phyloP scores from a whole-genome alignment of 2,888 invertebrate genomes.

The Magallana nippona region DNA sequence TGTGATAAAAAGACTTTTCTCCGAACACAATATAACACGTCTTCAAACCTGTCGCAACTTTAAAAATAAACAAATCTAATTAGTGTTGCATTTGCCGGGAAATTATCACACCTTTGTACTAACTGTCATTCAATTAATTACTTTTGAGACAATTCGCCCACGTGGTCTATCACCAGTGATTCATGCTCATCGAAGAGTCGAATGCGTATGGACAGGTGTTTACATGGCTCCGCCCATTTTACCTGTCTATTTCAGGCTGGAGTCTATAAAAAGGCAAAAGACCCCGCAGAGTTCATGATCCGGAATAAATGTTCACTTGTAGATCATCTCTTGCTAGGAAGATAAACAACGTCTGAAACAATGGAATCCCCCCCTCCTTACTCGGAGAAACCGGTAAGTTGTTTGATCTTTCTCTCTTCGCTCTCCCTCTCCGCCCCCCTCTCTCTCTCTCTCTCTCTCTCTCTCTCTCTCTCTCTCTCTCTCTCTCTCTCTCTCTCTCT shows the following conservation, averaged over 20 bases:
- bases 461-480: too few species aligned
- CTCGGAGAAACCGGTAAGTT: conserved; percentile 1
- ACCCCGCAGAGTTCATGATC: not conserved
- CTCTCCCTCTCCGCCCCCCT: too few species aligned
- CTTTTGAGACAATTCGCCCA: not conserved
- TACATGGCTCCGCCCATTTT: not conserved
- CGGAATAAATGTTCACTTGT: not conserved
- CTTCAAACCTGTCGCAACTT: too few species aligned
- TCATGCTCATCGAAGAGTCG: not conserved
- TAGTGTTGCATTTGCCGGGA: too few species aligned
- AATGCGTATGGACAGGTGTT: not conserved
- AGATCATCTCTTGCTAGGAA: not conserved
- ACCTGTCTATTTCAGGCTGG: not conserved
- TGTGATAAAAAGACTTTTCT: too few species aligned
- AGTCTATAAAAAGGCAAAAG: conserved; percentile 9
- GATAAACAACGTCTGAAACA: not conserved
- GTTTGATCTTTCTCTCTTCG: not conserved
- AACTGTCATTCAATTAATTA: too few species aligned
- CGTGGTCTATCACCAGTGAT: conserved; percentile 16
- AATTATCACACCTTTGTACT: too few species aligned
- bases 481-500: not conserved
- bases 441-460: not conserved
- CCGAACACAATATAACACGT: too few species aligned
- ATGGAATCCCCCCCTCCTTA: not conserved
- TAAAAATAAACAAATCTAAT: too few species aligned